phyloP scores from a whole-genome alignment of 2,797 vertebrate species.

The Pangasius larnaudii region DNA sequence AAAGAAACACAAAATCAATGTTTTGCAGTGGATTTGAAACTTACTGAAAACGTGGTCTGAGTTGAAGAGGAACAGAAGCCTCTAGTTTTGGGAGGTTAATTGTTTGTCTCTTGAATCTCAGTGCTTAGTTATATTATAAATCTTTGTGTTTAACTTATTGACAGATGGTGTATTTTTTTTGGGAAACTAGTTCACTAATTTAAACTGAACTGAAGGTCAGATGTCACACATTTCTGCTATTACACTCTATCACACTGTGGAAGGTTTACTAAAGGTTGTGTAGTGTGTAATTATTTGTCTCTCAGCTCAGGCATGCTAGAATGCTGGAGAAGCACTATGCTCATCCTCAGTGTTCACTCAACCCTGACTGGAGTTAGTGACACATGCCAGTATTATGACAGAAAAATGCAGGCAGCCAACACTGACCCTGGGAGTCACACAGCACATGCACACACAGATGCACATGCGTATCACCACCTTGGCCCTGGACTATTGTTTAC shows the following conservation, averaged over 20 bases:
- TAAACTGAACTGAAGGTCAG: too few species aligned
- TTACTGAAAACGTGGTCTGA: not conserved
- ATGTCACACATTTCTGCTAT: not conserved
- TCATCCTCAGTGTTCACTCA: constrained; percentile 35
- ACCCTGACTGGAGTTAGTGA: constrained; percentile 36
- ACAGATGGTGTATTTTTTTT: too few species aligned
- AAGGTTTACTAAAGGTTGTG: not conserved
- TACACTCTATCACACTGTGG: not conserved
- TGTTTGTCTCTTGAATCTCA: not conserved
- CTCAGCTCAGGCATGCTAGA: not conserved
- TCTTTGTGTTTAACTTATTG: not conserved
- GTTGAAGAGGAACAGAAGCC: not conserved
- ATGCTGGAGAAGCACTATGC: not conserved
- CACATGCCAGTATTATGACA: constrained; percentile 67
- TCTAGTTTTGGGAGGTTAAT: not conserved
- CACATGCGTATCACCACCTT: constrained; percentile 59
- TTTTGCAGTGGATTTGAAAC: not conserved
- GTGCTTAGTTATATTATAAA: not conserved
- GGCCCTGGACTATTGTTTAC: constrained; percentile 77
- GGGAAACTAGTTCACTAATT: not conserved
- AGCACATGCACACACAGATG: constrained; percentile 11
- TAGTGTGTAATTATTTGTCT: not conserved
- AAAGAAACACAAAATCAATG: not conserved
- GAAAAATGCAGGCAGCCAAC: constrained; percentile 20
- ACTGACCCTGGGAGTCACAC: constrained; percentile 49